Conservation (phyloP, 2,113 vertebrate genomes). For the Rhinoderma darwinii region DNA sequence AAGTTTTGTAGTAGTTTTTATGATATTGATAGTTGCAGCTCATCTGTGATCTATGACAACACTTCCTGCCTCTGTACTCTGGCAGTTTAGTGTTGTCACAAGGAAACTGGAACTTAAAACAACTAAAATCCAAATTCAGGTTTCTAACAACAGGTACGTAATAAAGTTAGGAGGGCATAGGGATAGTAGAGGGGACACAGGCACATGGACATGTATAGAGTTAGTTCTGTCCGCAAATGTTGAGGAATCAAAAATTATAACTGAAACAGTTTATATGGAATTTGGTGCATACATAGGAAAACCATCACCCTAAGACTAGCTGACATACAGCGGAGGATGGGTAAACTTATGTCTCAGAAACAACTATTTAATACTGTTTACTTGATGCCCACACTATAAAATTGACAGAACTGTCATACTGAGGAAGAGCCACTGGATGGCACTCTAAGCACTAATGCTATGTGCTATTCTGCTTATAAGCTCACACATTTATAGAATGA, state of each 20-base stretch:
- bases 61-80: neutral
- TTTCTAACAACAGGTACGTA: neutral
- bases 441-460: neutral
- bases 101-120: neutral
- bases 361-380: slow-evolving; percentile 6
- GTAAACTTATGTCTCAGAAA: neutral
- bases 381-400: neutral
- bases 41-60: neutral
- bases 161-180: neutral
- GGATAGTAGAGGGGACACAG: neutral
- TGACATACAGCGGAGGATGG: neutral
- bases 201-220: neutral
- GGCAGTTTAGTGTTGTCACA: neutral
- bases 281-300: neutral
- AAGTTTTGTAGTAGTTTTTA: no score
- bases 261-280: neutral
- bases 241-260: neutral
- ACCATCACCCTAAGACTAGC: neutral
- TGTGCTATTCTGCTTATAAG: neutral
- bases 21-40: neutral
- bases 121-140: neutral
- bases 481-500: neutral
- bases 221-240: neutral
- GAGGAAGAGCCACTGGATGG: neutral
- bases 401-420: slow-evolving; percentile 9